These are phyloP conservation scores for Macrophya annulata DNA, from an alignment of 2,888 invertebrate species.

Conservation along the genomic window DNA sequence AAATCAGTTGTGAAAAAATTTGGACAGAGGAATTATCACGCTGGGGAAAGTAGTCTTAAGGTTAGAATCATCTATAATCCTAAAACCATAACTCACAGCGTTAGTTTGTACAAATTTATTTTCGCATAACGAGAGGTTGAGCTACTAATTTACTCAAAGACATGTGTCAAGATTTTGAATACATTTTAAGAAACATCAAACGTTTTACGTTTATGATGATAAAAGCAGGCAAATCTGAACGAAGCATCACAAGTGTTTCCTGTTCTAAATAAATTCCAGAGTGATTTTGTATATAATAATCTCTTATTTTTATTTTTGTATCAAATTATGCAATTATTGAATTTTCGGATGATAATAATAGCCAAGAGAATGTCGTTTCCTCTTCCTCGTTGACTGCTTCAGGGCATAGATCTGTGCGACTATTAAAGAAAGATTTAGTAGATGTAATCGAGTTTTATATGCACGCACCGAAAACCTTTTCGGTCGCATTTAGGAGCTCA, in stretches of 20 bases:
- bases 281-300: neutral
- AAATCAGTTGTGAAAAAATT: constrained; percentile 71
- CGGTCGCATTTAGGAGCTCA: constrained; percentile 12
- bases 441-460: neutral
- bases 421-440: neutral
- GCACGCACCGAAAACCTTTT: neutral
- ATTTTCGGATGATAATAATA: neutral
- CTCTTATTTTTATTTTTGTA: neutral
- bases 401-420: neutral
- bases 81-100: neutral
- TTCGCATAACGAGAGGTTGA: neutral
- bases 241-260: neutral
- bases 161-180: neutral
- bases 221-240: neutral
- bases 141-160: neutral
- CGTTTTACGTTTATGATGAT: neutral
- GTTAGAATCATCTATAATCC: constrained; percentile 54
- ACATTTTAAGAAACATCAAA: neutral
- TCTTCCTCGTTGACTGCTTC: neutral
- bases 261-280: neutral
- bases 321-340: neutral
- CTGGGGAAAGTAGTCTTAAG: constrained; percentile 38
- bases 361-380: neutral
- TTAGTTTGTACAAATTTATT: neutral
- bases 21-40: constrained; percentile 62